phyloP scores from a whole-genome alignment of 2,888 invertebrate genomes.

The Stomorhina lunata region DNA sequence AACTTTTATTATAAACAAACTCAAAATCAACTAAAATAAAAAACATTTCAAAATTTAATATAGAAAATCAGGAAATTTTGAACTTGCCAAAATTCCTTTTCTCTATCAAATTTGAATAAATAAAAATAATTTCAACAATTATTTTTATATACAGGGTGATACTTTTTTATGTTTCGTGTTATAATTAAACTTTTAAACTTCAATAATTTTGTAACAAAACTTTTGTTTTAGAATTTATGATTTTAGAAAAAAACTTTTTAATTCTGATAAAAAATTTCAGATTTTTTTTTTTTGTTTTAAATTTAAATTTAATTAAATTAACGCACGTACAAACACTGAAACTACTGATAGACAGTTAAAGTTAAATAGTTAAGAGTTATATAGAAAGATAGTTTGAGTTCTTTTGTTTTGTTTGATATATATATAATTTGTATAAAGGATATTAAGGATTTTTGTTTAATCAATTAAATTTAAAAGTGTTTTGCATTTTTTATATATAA shows the following conservation, averaged over 20 bases:
- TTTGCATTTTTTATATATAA: constrained; percentile 33
- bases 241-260: constrained; percentile 9
- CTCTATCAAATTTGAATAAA: background rate
- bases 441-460: constrained; percentile 18
- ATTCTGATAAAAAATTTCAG: constrained; percentile 5
- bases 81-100: no score
- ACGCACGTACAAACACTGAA: constrained; percentile 66
- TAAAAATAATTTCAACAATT: background rate
- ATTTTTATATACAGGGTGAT: constrained; percentile 63
- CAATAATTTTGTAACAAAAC: constrained; percentile 27
- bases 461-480: constrained; percentile 15
- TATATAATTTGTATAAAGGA: constrained; percentile 18
- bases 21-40: no score
- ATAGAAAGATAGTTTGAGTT: background rate
- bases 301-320: constrained; percentile 46
- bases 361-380: constrained; percentile 41
- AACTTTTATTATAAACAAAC: no score
- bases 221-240: background rate
- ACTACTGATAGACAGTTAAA: constrained; percentile 57
- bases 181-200: constrained; percentile 15
- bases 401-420: no score
- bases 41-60: background rate
- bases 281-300: constrained; percentile 18
- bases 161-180: constrained; percentile 3
- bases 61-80: background rate